Conservation (phyloP, 2,888 invertebrate species). For the Drosophila limbata region DNA sequence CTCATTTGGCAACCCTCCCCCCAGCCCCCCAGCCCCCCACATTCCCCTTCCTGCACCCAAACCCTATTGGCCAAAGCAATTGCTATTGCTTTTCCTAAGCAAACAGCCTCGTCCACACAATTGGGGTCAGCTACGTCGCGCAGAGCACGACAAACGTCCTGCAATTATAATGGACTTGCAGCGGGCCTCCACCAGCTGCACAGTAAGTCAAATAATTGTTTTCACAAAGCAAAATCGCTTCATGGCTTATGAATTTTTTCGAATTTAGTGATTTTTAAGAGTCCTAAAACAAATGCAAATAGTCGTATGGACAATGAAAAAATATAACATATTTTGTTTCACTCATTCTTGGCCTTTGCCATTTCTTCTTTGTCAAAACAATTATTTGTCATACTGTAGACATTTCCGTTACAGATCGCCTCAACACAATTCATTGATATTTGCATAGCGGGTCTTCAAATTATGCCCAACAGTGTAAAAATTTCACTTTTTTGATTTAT, state of each 20-base stretch:
- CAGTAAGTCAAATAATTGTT: background rate
- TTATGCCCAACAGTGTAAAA: slow-evolving; percentile 13
- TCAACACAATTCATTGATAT: slow-evolving; percentile 17
- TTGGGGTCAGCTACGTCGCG: slow-evolving; percentile 49
- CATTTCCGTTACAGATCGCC: slow-evolving; percentile 19
- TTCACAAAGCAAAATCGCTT: background rate
- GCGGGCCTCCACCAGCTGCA: background rate
- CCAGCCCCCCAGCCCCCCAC: background rate
- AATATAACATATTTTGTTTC: too few relatives aligned
- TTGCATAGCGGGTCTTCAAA: slow-evolving; percentile 14
- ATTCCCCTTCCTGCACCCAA: background rate
- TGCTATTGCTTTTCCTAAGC: slow-evolving; percentile 41
- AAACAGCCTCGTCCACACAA: slow-evolving; percentile 29
- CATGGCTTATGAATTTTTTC: too few relatives aligned
- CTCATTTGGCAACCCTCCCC: slow-evolving; percentile 62
- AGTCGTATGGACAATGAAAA: background rate
- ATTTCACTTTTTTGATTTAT: slow-evolving; percentile 23
- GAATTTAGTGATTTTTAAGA: too few relatives aligned
- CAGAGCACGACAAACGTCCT: slow-evolving; percentile 46
- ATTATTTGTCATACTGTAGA: background rate
- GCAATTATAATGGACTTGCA: slow-evolving; percentile 37
- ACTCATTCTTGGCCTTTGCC: background rate
- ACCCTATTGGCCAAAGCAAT: background rate
- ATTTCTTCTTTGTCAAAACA: background rate
- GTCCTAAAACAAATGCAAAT: background rate